Evolutionary conservation across 2,888 invertebrate species (phyloP), one percentile per base, ranked within the genome.

Genomic region (Meta bourneti): DNA sequence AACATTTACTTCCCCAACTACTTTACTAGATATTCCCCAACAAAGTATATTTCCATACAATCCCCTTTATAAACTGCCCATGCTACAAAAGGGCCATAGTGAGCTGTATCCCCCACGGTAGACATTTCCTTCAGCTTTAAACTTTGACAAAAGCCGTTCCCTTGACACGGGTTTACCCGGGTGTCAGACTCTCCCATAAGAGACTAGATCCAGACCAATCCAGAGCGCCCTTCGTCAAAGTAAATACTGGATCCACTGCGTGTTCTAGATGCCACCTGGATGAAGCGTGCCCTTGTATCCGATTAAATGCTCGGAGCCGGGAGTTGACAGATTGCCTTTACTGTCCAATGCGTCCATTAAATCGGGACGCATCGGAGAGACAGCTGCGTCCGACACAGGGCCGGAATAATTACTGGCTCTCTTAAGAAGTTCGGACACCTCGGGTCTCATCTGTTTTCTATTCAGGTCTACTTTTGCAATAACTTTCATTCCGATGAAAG

Each of bases 311-410:
- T 16, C 75, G 51, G 70, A n/a, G 8, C 75, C 74, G 13, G 75
- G 84, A 77, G 34, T 34, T 84, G 69, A 75, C 84, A 75, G 84
- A 77, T 84, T 84, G 75, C 84, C 61, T 75, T 84, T 54, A 72
- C 74, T 11, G 48, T 75, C 84, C 84, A 49, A 16, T 61, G 84
- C 61, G n/a, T 48, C 84, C 84, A 75, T 84, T 84, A 75, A 75
- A 81, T 61, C 74, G 13, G 9, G 34, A 7, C 16, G 19, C 6
- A 49, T 16, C 34, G 48, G 8, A 0, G 48, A 1, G 75, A 84
- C 84, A 84, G 84, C 71, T 82, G 81, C 13, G 51, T n/a, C 49
- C 69, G 81, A 71, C 81, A 19, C 9, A 54, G 13, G 34, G 5
- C 61, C 13, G 71, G 71, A 82, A 82, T 71, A 70, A 82, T 82